A percentile compares a stretch with the other conserved stretches of the same genome.
Evolutionary conservation across 2,113 vertebrate species (phyloP).

Genomic region (Mormyrus lacerda): DNA sequence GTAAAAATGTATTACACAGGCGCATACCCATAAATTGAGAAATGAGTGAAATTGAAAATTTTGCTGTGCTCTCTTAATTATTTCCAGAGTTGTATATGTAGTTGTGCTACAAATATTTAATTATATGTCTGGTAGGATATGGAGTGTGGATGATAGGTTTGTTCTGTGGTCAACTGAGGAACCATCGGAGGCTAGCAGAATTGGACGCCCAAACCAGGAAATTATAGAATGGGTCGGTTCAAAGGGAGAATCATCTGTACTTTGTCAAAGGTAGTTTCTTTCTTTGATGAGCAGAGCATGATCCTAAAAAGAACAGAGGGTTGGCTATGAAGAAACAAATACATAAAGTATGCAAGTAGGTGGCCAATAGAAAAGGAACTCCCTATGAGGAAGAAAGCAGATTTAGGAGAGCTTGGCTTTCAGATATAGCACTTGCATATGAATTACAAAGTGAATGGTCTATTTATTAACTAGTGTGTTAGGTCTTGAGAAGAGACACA

Average conservation of each 20-base stretch:
- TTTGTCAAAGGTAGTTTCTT: not conserved
- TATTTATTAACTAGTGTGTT: not conserved
- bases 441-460: not conserved
- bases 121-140: not conserved
- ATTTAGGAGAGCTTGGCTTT: not conserved
- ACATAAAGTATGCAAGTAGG: not conserved
- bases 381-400: not conserved
- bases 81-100: not conserved
- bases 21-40: not conserved
- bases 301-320: not conserved
- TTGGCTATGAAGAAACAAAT: not conserved
- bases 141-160: not conserved
- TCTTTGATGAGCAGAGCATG: not conserved
- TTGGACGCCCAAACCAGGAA: not conserved
- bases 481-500: not conserved
- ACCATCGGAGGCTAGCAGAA: not conserved
- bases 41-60: not conserved
- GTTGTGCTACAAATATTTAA: not conserved
- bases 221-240: not conserved
- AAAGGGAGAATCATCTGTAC: not conserved
- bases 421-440: not conserved
- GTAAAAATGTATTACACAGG: not conserved
- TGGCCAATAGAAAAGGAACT: not conserved
- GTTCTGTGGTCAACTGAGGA: not conserved
- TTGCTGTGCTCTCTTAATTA: not conserved